Evolutionary conservation across 2,888 invertebrate species (phyloP).

Genomic region (Drosophila austrosaltans): DNA sequence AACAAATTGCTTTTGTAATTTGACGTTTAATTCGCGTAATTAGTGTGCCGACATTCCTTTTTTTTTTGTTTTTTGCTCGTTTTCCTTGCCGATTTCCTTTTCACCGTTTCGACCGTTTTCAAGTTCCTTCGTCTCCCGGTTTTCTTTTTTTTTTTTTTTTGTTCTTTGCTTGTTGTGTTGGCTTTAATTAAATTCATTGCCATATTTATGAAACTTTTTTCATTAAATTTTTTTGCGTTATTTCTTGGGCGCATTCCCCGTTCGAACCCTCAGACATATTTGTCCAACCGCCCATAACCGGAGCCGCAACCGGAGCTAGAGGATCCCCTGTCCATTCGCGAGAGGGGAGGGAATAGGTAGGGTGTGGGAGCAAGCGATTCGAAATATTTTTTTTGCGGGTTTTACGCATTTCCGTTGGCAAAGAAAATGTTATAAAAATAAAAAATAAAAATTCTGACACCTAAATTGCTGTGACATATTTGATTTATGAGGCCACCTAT

Average conservation of each 20-base stretch:
- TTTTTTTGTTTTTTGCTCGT: slow-evolving; percentile 49
- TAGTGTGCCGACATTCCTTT: slow-evolving; percentile 73
- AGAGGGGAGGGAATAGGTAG: background rate
- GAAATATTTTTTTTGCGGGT: slow-evolving; percentile 65
- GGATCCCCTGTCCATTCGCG: slow-evolving; percentile 15
- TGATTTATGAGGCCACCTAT: slow-evolving; percentile 80
- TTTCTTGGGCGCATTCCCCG: slow-evolving; percentile 50
- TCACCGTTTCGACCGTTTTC: slow-evolving; percentile 32
- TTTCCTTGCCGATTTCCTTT: slow-evolving; percentile 9
- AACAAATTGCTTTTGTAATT: slow-evolving; percentile 77
- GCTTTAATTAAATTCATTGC: slow-evolving; percentile 79
- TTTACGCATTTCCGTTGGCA: slow-evolving; percentile 71
- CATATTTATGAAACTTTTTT: slow-evolving; percentile 79
- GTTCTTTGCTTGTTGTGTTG: slow-evolving; percentile 37
- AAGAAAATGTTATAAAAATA: slow-evolving; percentile 76
- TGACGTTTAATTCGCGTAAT: slow-evolving; percentile 78
- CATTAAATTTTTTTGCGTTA: slow-evolving; percentile 71
- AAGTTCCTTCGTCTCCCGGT: slow-evolving; percentile 13
- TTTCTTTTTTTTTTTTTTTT: slow-evolving; percentile 21
- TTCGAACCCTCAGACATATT: slow-evolving; percentile 60
- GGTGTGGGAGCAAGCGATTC: slow-evolving; percentile 24
- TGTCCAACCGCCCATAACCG: slow-evolving; percentile 36
- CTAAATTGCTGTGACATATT: slow-evolving; percentile 80
- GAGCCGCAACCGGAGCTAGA: background rate
- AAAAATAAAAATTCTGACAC: slow-evolving; percentile 79